Base-by-base conservation (phyloP, 2,113 vertebrate species). In the Beaufortia kweichowensis region DNA sequence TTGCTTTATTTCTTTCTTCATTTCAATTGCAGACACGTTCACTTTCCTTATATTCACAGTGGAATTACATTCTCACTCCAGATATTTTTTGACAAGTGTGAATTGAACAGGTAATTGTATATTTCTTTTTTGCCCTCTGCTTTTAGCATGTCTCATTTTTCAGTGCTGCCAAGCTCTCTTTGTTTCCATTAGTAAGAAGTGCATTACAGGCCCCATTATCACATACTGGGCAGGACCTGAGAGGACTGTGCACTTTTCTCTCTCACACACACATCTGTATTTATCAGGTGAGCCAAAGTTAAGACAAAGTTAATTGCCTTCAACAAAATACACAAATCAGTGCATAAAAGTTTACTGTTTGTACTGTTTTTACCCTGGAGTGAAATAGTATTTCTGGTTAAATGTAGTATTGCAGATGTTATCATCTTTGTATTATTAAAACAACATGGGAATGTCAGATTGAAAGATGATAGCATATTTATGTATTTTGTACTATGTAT, bases 151-250 rank as follows among this genome's bases (percentile, higher is more conserved):
- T 59, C 63, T 79, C 61, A 62, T 77, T 72, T 73, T 24, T 75
- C 63, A 61, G 59, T 23, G 24, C 76, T 15, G 19, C 24, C 46
- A 23, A 15, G 72, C 60, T 83, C 57, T 61, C 48, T 61, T 31
- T 75, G 33, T 77, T 85, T 81, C 79, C 71, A 84, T 85, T 84
- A 80, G 72, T 43, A 41, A 26, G 63, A 77, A 77, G 35, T 66
- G 29, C 71, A 78, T 83, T 83, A 80, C 64, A 46, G 57, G 50
- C 65, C 75, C 72, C 61, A 74, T 79, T 82, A 82, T 56, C 75
- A 79, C 72, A 24, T 60, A 46, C 74, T 55, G 41, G 72, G 56
- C 71, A 59, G 39, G 48, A 67, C 62, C 66, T 24, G 21, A 19
- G 21, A 64, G 43, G 46, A 67, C 68, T 9, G 1, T 53, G 19